Percentiles rank a stretch among this genome's conserved stretches.
These are phyloP conservation scores for Pao palembangensis DNA, from an alignment of 2,113 vertebrate species.

Conservation along the genomic window DNA sequence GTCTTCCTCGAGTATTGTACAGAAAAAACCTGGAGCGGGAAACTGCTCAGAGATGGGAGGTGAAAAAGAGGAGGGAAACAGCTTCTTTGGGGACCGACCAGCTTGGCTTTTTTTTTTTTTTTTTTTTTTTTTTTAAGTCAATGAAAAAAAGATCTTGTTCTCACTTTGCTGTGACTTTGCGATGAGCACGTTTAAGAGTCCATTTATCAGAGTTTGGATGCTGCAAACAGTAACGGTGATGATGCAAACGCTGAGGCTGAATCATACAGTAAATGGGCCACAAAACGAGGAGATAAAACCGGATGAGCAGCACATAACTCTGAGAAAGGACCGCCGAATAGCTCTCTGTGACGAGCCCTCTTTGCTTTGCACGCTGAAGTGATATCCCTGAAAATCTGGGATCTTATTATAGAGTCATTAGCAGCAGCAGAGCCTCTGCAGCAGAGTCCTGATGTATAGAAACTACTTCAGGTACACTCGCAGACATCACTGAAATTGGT, in stretches of 20 bases:
- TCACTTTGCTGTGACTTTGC: no score
- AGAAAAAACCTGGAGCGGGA: conserved; percentile 11
- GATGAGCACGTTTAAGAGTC: no score
- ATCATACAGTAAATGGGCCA: not conserved
- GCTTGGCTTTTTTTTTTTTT: not conserved
- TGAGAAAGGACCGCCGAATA: no score
- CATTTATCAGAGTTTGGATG: not conserved
- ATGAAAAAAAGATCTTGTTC: not conserved
- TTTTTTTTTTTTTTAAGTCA: not conserved
- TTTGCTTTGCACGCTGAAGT: no score
- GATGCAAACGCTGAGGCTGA: not conserved
- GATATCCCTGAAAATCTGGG: no score
- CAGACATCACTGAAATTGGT: no score
- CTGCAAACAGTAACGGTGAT: not conserved
- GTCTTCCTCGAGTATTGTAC: conserved; percentile 27
- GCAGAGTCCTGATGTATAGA: no score
- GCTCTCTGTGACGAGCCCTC: no score
- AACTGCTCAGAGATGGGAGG: conserved; percentile 12
- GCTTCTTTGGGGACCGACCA: conserved; percentile 20
- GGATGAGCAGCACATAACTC: not conserved
- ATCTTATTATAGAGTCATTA: no score
- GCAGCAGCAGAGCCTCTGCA: no score
- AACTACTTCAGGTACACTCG: no score
- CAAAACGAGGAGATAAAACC: not conserved
- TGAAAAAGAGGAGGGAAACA: conserved; percentile 9